These are phyloP conservation scores for Myotis davidii DNA, from an alignment of 2,113 vertebrate species.

Conservation along the genomic window DNA sequence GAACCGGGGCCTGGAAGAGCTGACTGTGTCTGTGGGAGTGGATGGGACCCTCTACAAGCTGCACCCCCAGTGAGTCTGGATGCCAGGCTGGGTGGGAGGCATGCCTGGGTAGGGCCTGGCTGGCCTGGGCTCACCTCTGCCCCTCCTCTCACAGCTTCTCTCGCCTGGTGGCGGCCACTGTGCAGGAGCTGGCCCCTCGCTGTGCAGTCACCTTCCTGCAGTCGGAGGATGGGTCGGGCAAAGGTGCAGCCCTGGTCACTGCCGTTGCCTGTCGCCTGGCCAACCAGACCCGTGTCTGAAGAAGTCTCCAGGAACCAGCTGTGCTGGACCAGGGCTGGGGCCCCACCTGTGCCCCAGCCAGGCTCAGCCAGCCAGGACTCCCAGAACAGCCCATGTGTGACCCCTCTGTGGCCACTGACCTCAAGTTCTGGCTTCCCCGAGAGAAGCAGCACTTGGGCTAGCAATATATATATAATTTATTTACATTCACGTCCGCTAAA, in stretches of 20 bases:
- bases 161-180: slow-evolving; percentile 79
- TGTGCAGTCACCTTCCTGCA: slow-evolving; percentile 88
- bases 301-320: neutral
- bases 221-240: slow-evolving; percentile 91
- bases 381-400: neutral
- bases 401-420: neutral
- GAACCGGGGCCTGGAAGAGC: slow-evolving; percentile 72
- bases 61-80: slow-evolving; percentile 84
- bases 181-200: slow-evolving; percentile 86
- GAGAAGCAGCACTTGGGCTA: slow-evolving; percentile 77
- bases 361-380: neutral
- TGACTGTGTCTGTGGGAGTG: slow-evolving; percentile 83
- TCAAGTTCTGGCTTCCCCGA: neutral
- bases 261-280: slow-evolving; percentile 84
- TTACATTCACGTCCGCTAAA: slow-evolving; percentile 90
- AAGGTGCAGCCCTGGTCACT: slow-evolving; percentile 92
- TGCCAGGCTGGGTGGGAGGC: fast-evolving
- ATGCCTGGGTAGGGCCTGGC: neutral
- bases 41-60: slow-evolving; percentile 88
- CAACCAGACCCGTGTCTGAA: neutral
- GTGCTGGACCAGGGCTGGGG: neutral
- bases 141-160: slow-evolving; percentile 85
- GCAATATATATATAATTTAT: slow-evolving; percentile 93
- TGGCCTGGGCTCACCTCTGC: neutral
- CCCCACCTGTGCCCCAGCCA: neutral